Evolutionary conservation across 2,113 vertebrate genomes (phyloP).

Genomic region (Terrapene triunguis): DNA sequence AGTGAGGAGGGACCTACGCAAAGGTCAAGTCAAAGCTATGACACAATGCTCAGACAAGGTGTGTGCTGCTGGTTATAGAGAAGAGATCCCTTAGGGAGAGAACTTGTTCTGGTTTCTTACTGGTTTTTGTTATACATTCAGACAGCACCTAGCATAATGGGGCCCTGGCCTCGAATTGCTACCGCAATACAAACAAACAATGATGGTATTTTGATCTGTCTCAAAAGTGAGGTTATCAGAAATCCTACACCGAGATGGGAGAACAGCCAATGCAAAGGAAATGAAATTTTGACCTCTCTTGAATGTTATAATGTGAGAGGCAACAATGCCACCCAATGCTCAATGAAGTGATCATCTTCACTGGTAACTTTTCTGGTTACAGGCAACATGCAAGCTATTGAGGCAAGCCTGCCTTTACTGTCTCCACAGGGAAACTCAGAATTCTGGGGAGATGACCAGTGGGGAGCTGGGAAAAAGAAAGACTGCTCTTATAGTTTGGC

Average conservation of each 20-base stretch:
- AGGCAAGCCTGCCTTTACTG: neutral
- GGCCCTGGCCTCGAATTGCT: neutral
- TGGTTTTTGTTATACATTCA: neutral
- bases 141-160: neutral
- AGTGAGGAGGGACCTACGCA: neutral
- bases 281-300: neutral
- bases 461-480: neutral
- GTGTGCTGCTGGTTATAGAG: neutral
- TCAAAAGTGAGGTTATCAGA: neutral
- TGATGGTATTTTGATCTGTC: neutral
- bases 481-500: neutral
- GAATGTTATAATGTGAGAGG: fast-evolving
- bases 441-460: neutral
- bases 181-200: neutral
- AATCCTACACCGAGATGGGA: neutral
- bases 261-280: neutral
- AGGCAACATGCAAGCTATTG: neutral
- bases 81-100: neutral
- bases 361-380: fast-evolving
- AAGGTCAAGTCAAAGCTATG: neutral
- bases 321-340: fast-evolving
- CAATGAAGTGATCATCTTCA: neutral
- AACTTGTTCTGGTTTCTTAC: neutral
- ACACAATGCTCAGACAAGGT: neutral
- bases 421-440: neutral